phyloP scores from a whole-genome alignment of 2,888 invertebrate genomes.

The Crocallis elinguaria region DNA sequence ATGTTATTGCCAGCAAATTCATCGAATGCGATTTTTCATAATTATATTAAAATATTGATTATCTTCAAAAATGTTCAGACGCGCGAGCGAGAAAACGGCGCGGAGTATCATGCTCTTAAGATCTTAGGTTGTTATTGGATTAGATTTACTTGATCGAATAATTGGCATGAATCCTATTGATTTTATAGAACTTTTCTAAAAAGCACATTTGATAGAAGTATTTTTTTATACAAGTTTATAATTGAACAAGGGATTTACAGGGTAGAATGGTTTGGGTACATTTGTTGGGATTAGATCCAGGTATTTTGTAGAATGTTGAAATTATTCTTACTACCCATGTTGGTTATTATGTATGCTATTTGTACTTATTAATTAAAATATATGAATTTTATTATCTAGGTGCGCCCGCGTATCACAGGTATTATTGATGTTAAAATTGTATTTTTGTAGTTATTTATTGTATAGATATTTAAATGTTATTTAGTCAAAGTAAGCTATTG shows the following conservation, averaged over 20 bases:
- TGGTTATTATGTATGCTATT: constrained; percentile 30
- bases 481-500: constrained; percentile 3
- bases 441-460: constrained; percentile 32
- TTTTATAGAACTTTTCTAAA: constrained; percentile 14
- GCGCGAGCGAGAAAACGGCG: too few species aligned
- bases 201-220: constrained; percentile 3
- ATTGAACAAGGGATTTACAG: constrained; percentile 8
- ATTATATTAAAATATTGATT: too few species aligned
- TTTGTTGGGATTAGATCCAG: constrained; percentile 15
- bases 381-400: constrained; percentile 36
- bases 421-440: constrained; percentile 36
- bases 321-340: constrained; percentile 26
- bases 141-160: constrained; percentile 20
- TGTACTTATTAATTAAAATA: constrained; percentile 28
- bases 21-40: too few species aligned
- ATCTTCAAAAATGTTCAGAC: too few species aligned
- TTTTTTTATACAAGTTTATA: background rate
- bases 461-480: constrained; percentile 10
- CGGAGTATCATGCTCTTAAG: too few species aligned
- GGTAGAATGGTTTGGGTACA: constrained; percentile 23
- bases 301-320: constrained; percentile 26
- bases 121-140: constrained; percentile 19
- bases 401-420: constrained; percentile 34
- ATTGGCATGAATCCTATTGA: constrained; percentile 28
- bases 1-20: too few species aligned